Base-by-base conservation (phyloP, 2,888 invertebrate genomes). In the Ichneumoninae sp. region DNA sequence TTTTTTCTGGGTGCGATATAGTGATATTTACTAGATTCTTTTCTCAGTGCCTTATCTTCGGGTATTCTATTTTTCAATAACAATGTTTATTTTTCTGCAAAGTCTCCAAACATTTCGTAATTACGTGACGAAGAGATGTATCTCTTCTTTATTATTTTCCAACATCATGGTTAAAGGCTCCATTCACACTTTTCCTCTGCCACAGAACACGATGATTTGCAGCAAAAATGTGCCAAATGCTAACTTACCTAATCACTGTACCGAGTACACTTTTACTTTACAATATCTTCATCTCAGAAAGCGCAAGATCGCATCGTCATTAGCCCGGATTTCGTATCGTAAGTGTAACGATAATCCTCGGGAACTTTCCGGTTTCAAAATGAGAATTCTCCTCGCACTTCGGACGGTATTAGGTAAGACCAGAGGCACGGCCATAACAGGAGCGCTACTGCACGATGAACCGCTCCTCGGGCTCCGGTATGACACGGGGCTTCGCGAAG, bases 381-480 rank as follows among this genome's bases (percentile, higher is more conserved):
- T 85, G 85, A 76, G 75, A 80, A 76, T 75, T 70, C 82, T 75
- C 75, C 13, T 63, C 63, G 33, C n/a, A 33, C 16, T 63, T 63
- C 6, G 63, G 66, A 82, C 40, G 40, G 75, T 13, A 57, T 10
- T n/a, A 52, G 33, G 16, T 30, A 33, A 52, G 73, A 77, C 81
- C 63, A 71, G 66, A 70, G 60, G 75, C 78, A 65, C 47, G 70
- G 74, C 50, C 68, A 54, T 79, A 79, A 79, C 79, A 71, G 75
- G 57, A 40, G 70, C 26, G 30, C 60, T 60, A 60, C 66, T 40
- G 66, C 71, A 57, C 75, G 75, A 82, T 79, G 79, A 79, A 79
- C 75, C 75, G 70, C 57, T 57, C 13, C 22, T 68, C 60, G 30
- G 60, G 65, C 65, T 63, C 60, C 44, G 66, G 73, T 77, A 66